Base-by-base conservation (phyloP, 2,797 vertebrate species). In the Hylomyscus alleni region DNA sequence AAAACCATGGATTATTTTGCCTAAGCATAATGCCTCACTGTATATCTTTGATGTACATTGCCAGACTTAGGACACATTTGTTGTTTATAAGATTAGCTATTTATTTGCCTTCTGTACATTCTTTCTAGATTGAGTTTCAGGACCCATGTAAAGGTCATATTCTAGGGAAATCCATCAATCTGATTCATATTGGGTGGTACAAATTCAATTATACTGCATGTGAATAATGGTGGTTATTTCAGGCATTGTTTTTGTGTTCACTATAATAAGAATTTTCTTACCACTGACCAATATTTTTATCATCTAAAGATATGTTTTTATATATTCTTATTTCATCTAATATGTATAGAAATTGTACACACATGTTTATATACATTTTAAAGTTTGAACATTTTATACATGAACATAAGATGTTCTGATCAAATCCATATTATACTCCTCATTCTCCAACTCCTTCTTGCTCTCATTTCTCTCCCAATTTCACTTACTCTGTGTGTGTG, bases 121-220 rank as follows among this genome's bases (percentile, higher is more conserved):
- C 26, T 54, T 15, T 81, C n/a, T 12, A 60, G 54, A 40, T 87
- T 95, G 56, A 90, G 67, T 80, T 93, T 90, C 56, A 95, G 56
- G 29, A 95, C 75, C 20, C 15, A 17, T 92, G 6, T 34, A n/a
- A 62, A 95, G 6, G 37, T 44, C 56, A 52, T 67, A 14, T 72
- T 95, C 34, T 78, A 52, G n/a, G 20, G 3, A 81, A 91, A 73
- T 58, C 1, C 15, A 92, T 67, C 7, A 12, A 58, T 50, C 19
- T 19, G 69, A 83, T 6, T 77, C 92, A 76, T 86, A 84, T 76
- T 90, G 24, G 10, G 19, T 60, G 37, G 72, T 17, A 78, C n/a
- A 78, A 88, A 37, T 11, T 67, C 20, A 56, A 88, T 7, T 67
- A 0, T 47, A 67, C 15, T 75, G 0, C 37, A 47, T 84, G 44